These are phyloP conservation scores for Drosophila algonquin DNA, from an alignment of 2,888 invertebrate species.

Conservation along the genomic window DNA sequence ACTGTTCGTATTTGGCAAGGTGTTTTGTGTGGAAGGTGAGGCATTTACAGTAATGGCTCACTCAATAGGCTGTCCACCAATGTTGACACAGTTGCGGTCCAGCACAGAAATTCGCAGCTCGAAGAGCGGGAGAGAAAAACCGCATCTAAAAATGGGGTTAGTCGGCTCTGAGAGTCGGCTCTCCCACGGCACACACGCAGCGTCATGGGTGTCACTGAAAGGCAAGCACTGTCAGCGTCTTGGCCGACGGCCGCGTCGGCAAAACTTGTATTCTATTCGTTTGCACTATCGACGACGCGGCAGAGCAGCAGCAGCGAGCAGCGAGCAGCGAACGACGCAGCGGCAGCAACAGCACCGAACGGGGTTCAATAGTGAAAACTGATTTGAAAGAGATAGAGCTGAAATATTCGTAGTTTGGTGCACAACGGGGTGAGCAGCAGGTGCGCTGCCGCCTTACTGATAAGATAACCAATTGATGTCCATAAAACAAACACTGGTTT, in stretches of 20 bases:
- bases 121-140: neutral
- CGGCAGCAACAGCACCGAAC: constrained; percentile 13
- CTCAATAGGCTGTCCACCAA: neutral
- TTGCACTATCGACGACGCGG: neutral
- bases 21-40: neutral
- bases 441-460: constrained; percentile 41
- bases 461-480: constrained; percentile 42
- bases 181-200: neutral
- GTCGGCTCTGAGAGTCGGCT: neutral
- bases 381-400: neutral
- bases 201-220: too few relatives aligned
- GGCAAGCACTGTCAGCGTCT: neutral
- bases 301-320: neutral
- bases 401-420: constrained; percentile 4
- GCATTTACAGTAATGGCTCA: neutral
- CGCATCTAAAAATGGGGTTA: too few relatives aligned
- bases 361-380: constrained; percentile 30
- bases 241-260: neutral
- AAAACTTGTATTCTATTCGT: neutral
- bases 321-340: neutral
- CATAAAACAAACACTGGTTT: constrained; percentile 26
- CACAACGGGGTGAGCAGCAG: constrained; percentile 1
- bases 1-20: neutral
- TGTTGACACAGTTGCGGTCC: neutral
- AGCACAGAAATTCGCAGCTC: neutral